Evolutionary conservation across 2,797 vertebrate species (phyloP), one percentile per base, ranked within the genome.

Genomic region (Myotis daubentonii): DNA sequence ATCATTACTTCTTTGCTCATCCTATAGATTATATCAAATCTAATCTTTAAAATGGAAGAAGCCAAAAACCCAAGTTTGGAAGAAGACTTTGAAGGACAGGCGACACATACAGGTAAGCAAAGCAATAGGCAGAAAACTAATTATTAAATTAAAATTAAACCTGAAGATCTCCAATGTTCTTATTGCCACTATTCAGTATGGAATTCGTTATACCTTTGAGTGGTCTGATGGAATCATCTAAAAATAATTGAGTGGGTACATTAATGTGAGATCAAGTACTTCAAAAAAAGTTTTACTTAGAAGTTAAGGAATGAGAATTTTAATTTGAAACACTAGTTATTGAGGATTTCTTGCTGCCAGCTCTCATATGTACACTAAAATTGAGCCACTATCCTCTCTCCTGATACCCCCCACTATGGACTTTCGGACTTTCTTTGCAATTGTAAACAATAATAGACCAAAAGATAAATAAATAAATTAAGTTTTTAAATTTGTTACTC

Each of bases 51-150:
- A 94, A 99, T 99, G 98, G 98, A 98, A 96, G 97, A 98, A 96
- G 96, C 98, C n/a, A 92, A 81, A 88, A 98, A 94, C n/a, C 98
- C 83, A 96, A 96, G 98, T 95, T 87, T 99, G 2, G 99, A 99
- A 30, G 99, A 99, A 62, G 98, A 99, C 71, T 98, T 98, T 97
- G 98, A 99, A 97, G 98, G 98, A 53, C 98, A 99, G 87, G 99
- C 98, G 0, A 98, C 97, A 85, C 98, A 99, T 49, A 99, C 99
- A 98, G 99, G 99, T 99, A 98, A 99, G 97, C 51, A 97, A 97
- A 85, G 1, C 9, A 44, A 90, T 1, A 92, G 79, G 11, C 10
- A 92, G 13, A 92, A 82, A 93, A 47, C 53, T 49, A 60, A 72
- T 5, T 72, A 44, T 75, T 87, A 60, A 89, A 72, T 28, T 80